Evolutionary conservation across 2,888 invertebrate species (phyloP).

Genomic region (Digitonthophagus gazella): DNA sequence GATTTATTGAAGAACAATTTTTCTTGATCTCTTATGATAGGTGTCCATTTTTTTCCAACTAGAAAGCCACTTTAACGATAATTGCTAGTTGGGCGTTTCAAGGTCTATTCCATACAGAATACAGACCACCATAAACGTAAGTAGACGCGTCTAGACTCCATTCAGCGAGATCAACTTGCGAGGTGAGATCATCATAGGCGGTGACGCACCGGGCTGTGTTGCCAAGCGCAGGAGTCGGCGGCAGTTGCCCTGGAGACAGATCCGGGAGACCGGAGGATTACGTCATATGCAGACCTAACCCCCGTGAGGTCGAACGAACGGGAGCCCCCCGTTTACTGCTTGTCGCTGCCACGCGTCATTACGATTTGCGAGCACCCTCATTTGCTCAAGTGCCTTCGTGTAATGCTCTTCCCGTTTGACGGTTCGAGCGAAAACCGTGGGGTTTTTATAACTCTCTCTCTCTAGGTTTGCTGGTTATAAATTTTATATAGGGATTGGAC

Average conservation of each 20-base stretch:
- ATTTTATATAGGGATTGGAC: too few relatives aligned
- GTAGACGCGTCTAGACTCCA: neutral
- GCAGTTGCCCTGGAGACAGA: conserved; percentile 33
- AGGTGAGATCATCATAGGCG: conserved; percentile 2
- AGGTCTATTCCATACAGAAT: neutral
- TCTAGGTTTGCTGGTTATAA: too few relatives aligned
- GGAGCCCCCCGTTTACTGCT: conserved; percentile 11
- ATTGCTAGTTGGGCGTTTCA: neutral
- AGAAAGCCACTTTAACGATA: too few relatives aligned
- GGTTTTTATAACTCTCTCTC: too few relatives aligned
- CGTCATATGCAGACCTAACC: conserved; percentile 31
- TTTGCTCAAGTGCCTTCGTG: neutral
- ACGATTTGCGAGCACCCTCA: conserved; percentile 2
- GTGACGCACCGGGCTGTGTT: conserved; percentile 24
- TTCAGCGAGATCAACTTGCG: conserved; percentile 8
- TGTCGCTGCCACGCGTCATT: conserved; percentile 8
- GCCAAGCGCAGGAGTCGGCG: conserved; percentile 30
- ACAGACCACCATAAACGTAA: conserved; percentile 8
- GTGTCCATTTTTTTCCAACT: neutral
- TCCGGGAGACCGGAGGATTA: conserved; percentile 31
- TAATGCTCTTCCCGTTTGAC: neutral
- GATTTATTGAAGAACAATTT: neutral
- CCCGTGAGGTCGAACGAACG: conserved; percentile 20
- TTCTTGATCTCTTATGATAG: neutral
- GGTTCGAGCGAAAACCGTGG: neutral